phyloP scores from a whole-genome alignment of 2,797 vertebrate genomes.

The Danio choprae region DNA sequence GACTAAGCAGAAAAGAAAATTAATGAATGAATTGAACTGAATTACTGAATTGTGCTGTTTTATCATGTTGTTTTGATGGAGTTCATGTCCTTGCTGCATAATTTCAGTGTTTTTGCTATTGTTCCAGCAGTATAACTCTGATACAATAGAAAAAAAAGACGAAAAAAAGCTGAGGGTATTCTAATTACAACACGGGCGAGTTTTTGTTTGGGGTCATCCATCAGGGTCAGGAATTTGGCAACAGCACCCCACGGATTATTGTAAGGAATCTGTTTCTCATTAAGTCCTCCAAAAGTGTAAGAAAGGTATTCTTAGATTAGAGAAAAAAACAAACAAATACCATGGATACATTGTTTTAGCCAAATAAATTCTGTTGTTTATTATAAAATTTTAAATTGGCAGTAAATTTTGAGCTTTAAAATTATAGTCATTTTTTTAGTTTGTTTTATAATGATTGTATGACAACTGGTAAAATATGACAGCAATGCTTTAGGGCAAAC shows the following conservation, averaged over 20 bases:
- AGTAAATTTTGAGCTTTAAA: conserved; percentile 4
- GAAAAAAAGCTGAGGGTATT: conserved; percentile 32
- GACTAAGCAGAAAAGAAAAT: too few relatives aligned
- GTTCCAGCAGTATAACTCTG: conserved; percentile 4
- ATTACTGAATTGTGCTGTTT: conserved; percentile 6
- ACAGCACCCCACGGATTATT: conserved; percentile 48
- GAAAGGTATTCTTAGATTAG: conserved; percentile 22
- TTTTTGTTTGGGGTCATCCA: conserved; percentile 53
- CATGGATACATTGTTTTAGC: neutral
- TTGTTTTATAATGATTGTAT: neutral
- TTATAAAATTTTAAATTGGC: neutral
- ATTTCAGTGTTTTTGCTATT: conserved; percentile 13
- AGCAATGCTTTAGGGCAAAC: neutral
- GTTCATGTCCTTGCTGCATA: neutral
- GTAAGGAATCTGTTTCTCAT: conserved; percentile 55
- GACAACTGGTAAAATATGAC: conserved; percentile 1
- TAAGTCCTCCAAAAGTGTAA: conserved; percentile 45
- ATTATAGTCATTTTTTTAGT: neutral
- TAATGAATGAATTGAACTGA: too few relatives aligned
- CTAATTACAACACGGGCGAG: conserved; percentile 28
- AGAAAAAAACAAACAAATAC: neutral
- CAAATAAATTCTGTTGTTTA: neutral
- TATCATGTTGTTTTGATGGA: conserved; percentile 30
- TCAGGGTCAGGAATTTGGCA: conserved; percentile 54
- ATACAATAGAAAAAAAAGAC: neutral